Percentiles rank a stretch among this genome's conserved stretches.
Conservation (phyloP, 2,888 invertebrate genomes). For the Machimus atricapillus region DNA sequence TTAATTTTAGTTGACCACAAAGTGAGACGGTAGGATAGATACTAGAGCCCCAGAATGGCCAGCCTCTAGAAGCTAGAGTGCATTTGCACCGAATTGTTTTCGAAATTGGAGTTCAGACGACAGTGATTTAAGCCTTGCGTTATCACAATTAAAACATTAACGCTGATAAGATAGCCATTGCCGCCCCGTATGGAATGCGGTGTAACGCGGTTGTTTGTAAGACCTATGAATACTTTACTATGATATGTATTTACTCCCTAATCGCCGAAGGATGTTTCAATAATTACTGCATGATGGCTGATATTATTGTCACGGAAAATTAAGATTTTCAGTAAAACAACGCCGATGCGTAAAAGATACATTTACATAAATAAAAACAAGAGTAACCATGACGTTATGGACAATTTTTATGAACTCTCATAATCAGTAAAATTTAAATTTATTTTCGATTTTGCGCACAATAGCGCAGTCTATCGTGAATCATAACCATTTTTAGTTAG, state of each 20-base stretch:
- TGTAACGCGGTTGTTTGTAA: neutral
- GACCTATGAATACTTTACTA: neutral
- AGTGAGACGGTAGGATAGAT: neutral
- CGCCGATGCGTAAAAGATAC: neutral
- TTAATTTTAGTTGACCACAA: neutral
- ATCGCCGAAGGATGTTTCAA: neutral
- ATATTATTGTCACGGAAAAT: neutral
- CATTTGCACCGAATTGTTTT: neutral
- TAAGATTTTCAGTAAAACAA: neutral
- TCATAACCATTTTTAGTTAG: too few species aligned
- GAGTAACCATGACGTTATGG: neutral
- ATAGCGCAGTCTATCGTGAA: too few species aligned
- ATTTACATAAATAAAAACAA: neutral
- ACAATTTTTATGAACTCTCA: neutral
- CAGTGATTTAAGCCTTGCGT: neutral
- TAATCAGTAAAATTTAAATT: too few species aligned
- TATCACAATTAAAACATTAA: neutral
- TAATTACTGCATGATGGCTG: neutral
- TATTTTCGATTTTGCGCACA: too few species aligned
- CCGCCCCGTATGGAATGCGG: neutral
- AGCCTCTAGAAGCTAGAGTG: neutral
- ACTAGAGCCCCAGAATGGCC: neutral
- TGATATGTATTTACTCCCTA: neutral
- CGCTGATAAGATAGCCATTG: neutral
- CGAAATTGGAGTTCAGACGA: neutral